Base-by-base conservation (phyloP, 2,888 invertebrate species). In the Marronus borbonicus region DNA sequence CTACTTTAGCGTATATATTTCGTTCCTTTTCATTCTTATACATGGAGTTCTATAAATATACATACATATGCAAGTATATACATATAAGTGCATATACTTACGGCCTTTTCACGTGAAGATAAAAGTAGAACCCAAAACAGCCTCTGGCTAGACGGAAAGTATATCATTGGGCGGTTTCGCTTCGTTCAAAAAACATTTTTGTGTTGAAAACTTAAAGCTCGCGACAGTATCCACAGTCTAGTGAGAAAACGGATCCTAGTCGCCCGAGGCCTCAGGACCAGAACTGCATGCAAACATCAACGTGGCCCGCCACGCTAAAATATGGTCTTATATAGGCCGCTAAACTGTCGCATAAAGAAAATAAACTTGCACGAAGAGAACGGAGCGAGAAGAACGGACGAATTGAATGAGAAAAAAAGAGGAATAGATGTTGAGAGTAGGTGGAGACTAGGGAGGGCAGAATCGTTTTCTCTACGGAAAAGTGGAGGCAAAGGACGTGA, bases 171-270 rank as follows among this genome's bases (percentile, higher is more conserved):
- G 83, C 81, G 82, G 83, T 84, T 83, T 84, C 82, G 83, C 82
- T 83, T 81, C 81, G 82, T 84, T 85, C 82, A 82, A 84, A 85
- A 70, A 85, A 85, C 84, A 85, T 85, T 85, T 84, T 85, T 85
- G 82, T 81, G 83, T 79, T 84, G 83, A 83, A 84, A 85, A 85
- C 84, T 85, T 85, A 84, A 82, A 39, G 72, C 70, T 70, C 83
- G 83, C 84, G 83, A 84, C 85, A 85, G 84, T 85, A 85, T 85
- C 84, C 84, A 84, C 2, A 66, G 65, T 65, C 65, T 65, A 24
- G 31, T 3, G 31, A 31, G 31, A 31, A 31, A 31, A 31, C 31
- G 31, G 76, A 84, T 83, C 82, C 82, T 82, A 66, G 83, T 83
- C 82, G 84, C 85, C 83, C 65, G 75, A 70, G 81, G 83, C 80